phyloP scores from a whole-genome alignment of 2,113 vertebrate genomes.

The Mustelus asterias region DNA sequence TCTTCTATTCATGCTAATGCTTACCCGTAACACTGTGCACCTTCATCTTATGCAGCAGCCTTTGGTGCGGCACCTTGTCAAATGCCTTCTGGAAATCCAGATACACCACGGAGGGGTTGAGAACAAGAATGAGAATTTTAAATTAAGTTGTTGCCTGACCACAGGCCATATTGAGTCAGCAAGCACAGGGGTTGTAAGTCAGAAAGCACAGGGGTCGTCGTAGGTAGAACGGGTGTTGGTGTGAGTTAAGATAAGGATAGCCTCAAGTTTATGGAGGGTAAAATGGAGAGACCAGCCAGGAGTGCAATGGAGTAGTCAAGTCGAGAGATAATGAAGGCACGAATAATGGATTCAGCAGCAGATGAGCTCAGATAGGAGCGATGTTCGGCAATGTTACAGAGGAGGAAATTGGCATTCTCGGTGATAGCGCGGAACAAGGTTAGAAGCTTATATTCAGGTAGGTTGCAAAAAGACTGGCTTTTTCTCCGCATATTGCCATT shows the following conservation, averaged over 20 bases:
- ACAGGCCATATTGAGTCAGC: neutral
- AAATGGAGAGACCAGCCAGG: neutral
- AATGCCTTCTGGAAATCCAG: too few relatives aligned
- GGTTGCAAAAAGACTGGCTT: too few relatives aligned
- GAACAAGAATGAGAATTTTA: neutral
- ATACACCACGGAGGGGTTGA: neutral
- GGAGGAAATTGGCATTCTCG: neutral
- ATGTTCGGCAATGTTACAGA: neutral
- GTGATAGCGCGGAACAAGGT: neutral
- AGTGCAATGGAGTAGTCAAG: neutral
- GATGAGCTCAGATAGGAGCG: neutral
- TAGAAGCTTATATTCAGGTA: neutral
- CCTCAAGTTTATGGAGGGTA: neutral
- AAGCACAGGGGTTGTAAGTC: too few relatives aligned
- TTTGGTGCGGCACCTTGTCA: too few relatives aligned
- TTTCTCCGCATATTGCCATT: neutral
- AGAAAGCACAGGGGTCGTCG: too few relatives aligned
- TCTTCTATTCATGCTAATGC: too few relatives aligned
- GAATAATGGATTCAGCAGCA: neutral
- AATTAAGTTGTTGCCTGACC: neutral
- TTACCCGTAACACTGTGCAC: too few relatives aligned
- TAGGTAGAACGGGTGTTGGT: neutral
- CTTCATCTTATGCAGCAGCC: too few relatives aligned
- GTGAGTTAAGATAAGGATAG: neutral
- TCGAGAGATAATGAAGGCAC: neutral